These are phyloP conservation scores for Aptenodytes patagonicus DNA, from an alignment of 2,113 vertebrate genomes.

Conservation along the genomic window DNA sequence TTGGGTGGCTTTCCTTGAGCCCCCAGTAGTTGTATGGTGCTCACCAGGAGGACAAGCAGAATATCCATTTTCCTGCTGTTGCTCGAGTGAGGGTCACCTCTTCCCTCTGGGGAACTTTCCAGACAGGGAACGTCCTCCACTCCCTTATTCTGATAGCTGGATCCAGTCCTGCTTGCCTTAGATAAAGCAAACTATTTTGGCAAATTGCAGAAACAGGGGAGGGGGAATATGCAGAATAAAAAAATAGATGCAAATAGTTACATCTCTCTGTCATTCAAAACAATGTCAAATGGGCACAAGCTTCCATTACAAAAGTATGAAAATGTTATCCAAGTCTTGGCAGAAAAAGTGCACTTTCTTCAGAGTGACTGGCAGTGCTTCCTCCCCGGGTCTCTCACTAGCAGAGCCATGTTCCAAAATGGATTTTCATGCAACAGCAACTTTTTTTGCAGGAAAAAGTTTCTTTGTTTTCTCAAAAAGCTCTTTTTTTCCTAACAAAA, in stretches of 20 bases:
- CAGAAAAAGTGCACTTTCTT: background rate
- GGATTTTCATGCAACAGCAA: background rate
- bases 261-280: background rate
- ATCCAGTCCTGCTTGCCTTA: background rate
- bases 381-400: background rate
- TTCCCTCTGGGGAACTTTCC: background rate
- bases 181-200: background rate
- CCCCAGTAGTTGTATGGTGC: background rate
- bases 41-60: background rate
- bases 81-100: background rate
- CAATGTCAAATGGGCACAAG: background rate
- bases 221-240: background rate
- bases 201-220: background rate
- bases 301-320: background rate
- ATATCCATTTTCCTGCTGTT: background rate
- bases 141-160: background rate
- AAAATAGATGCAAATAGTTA: background rate
- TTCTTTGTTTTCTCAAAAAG: background rate
- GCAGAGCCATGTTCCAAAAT: background rate
- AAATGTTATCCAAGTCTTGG: background rate
- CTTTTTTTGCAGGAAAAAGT: background rate
- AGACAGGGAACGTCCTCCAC: background rate
- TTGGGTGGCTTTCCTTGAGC: background rate
- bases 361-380: background rate
- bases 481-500: background rate